These are phyloP conservation scores for Ceratina japonica DNA, from an alignment of 1,140 invertebrate genomes.

Conservation along the genomic window DNA sequence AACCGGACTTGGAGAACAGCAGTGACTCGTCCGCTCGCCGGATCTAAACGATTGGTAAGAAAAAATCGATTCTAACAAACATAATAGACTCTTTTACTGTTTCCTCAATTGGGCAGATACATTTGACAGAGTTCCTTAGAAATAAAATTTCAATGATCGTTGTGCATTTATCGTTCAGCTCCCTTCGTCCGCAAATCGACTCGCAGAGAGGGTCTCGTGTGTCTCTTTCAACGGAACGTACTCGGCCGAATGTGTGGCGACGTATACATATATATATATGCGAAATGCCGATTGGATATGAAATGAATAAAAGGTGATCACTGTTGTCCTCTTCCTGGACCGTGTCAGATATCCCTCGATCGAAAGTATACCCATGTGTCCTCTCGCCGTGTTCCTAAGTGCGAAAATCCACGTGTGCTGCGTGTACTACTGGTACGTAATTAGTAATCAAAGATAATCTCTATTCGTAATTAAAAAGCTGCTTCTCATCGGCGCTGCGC, in stretches of 20 bases:
- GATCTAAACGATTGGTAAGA: background rate
- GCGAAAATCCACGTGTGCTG: slow-evolving; percentile 62
- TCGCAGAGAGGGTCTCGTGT: background rate
- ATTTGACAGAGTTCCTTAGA: slow-evolving; percentile 15
- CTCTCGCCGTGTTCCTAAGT: slow-evolving; percentile 55
- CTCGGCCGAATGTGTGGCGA: background rate
- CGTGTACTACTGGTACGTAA: slow-evolving; percentile 48
- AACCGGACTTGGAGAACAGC: slow-evolving; percentile 16
- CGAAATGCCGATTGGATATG: background rate
- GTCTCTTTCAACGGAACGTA: background rate
- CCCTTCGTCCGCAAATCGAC: background rate
- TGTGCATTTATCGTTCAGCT: slow-evolving; percentile 32
- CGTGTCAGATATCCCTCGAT: slow-evolving; percentile 16
- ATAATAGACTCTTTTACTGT: slow-evolving; percentile 23
- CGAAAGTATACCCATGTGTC: slow-evolving; percentile 33
- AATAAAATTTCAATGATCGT: slow-evolving; percentile 26
- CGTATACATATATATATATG: background rate
- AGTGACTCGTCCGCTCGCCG: background rate
- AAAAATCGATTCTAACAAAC: slow-evolving; percentile 26
- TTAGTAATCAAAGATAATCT: slow-evolving; percentile 59
- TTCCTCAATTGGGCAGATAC: slow-evolving; percentile 20
- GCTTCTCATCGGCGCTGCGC: slow-evolving; percentile 47
- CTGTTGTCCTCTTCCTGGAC: slow-evolving; percentile 19
- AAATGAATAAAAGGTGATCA: slow-evolving; percentile 13
- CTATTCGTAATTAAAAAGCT: slow-evolving; percentile 59